phyloP scores from a whole-genome alignment of 1,140 invertebrate species.

The Drosophila novamexicana region DNA sequence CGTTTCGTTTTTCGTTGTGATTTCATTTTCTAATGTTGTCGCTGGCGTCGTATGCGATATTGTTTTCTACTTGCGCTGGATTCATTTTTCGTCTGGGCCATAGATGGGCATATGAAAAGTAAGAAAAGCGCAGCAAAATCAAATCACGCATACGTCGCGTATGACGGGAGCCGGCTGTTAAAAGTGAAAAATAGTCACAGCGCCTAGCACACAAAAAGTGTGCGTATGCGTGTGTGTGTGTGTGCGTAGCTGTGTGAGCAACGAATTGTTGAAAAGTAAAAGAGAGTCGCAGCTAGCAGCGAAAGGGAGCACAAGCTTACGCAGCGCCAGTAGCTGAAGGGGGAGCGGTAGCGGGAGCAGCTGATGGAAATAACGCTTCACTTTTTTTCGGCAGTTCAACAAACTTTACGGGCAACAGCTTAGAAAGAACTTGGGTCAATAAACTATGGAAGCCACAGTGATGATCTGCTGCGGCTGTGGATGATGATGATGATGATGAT shows the following conservation, averaged over 20 bases:
- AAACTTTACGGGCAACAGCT: slow-evolving; percentile 59
- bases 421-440: slow-evolving; percentile 69
- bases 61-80: slow-evolving; percentile 58
- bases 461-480: slow-evolving; percentile 38
- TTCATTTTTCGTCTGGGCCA: slow-evolving; percentile 28
- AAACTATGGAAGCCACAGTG: slow-evolving; percentile 65
- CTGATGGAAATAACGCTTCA: slow-evolving; percentile 54
- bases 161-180: slow-evolving; percentile 42
- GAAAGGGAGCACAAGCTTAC: slow-evolving; percentile 49
- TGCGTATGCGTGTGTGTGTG: background rate
- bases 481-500: slow-evolving; percentile 36
- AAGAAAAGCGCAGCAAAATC: slow-evolving; percentile 56
- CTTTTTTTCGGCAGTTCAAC: slow-evolving; percentile 73
- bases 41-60: slow-evolving; percentile 31
- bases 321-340: slow-evolving; percentile 30
- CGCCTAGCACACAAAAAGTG: background rate
- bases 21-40: slow-evolving; percentile 75
- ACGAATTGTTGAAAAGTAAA: slow-evolving; percentile 54
- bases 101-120: slow-evolving; percentile 48
- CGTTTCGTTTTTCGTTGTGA: slow-evolving; percentile 68
- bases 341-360: slow-evolving; percentile 11
- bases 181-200: slow-evolving; percentile 73
- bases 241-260: background rate
- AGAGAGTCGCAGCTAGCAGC: slow-evolving; percentile 45
- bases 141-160: slow-evolving; percentile 76